Conservation (phyloP, 2,113 vertebrate species). For the Petaurus breviceps region DNA sequence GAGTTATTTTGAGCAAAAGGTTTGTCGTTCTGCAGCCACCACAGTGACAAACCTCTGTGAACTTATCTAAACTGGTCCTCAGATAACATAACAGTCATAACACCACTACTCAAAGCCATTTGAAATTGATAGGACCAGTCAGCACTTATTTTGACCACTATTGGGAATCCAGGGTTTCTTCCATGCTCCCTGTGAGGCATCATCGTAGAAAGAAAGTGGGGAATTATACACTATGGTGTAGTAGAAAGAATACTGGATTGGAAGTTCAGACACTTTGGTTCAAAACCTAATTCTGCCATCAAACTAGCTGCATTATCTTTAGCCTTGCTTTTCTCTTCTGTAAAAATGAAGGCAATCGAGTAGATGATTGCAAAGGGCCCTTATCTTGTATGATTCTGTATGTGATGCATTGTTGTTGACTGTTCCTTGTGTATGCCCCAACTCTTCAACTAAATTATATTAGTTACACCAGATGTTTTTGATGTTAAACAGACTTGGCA, state of each 20-base stretch:
- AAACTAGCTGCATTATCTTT: neutral
- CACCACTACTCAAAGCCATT: neutral
- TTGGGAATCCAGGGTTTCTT: neutral
- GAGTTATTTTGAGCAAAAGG: neutral
- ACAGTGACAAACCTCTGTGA: neutral
- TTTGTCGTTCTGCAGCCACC: neutral
- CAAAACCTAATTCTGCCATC: neutral
- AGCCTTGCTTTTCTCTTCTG: neutral
- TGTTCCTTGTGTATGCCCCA: neutral
- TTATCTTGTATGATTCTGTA: neutral
- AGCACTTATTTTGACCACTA: neutral
- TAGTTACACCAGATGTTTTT: neutral
- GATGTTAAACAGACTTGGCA: neutral
- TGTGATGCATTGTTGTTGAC: neutral
- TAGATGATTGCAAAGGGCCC: neutral
- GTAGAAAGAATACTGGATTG: neutral
- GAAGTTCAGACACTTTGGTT: neutral
- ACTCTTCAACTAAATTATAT: neutral
- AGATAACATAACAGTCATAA: neutral
- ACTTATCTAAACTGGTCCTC: neutral
- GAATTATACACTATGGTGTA: neutral
- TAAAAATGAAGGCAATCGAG: neutral
- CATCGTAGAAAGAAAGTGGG: neutral
- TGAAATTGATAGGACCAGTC: neutral
- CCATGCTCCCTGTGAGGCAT: neutral